Conservation (phyloP, 2,113 vertebrate genomes). For the Neogale vison region DNA sequence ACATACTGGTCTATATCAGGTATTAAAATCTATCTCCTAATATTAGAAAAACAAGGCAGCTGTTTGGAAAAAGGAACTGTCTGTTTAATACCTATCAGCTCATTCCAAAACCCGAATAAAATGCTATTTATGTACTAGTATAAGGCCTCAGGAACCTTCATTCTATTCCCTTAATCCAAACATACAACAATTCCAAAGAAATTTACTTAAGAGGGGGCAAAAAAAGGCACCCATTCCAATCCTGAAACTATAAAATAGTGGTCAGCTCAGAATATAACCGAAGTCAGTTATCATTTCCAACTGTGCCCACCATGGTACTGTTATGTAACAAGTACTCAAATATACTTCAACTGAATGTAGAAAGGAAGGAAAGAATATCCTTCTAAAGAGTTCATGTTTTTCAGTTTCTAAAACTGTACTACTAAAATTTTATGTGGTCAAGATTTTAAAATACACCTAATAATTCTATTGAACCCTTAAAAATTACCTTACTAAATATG, state of each 20-base stretch:
- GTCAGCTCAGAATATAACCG: neutral
- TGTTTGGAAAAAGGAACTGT: neutral
- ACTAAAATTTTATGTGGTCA: neutral
- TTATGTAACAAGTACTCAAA: neutral
- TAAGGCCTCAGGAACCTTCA: neutral
- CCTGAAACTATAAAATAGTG: neutral
- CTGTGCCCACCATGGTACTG: no score
- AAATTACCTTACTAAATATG: neutral
- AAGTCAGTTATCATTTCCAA: neutral
- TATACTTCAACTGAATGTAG: neutral
- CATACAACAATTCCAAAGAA: neutral
- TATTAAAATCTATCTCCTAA: neutral
- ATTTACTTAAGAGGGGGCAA: neutral
- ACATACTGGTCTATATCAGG: neutral
- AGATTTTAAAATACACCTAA: neutral
- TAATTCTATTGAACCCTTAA: neutral
- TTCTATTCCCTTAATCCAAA: neutral
- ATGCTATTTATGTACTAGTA: neutral
- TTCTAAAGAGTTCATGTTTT: neutral
- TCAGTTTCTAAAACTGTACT: neutral
- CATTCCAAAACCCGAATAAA: neutral
- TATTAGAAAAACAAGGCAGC: neutral
- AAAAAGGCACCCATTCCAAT: neutral
- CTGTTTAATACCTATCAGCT: neutral
- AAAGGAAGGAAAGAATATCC: neutral